Evolutionary conservation across 2,113 vertebrate genomes (phyloP), one percentile per base, ranked within the genome.

Genomic region (Pseudorasbora parva): DNA sequence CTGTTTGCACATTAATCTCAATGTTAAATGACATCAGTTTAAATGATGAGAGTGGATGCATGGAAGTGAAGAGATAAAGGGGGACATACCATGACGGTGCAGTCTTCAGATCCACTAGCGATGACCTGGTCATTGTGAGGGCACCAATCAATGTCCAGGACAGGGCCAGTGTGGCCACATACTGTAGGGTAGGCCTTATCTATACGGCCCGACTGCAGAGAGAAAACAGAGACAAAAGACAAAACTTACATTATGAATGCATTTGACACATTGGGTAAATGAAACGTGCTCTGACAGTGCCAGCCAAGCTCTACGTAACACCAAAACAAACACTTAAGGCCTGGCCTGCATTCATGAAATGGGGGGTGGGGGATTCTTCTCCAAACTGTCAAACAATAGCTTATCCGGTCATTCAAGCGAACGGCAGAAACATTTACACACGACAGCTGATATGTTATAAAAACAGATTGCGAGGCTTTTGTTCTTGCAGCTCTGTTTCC

Each of bases 71-170:
- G 17, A 68, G 37, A 41, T 8, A 37, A 76, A 30, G 8, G 8
- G 8, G 19, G 6, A 15, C 93, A 94, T 91, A 99, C 98, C 98
- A 98, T 98, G 77, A 99, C 95, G 0, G 96, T 96, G 94, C 97
- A 98, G 92, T 99, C 98, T 91, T 99, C 98, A 0, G 98, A 98
- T 71, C 96, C 96, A 0, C 98, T 99, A 93, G 98, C 98, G 2
- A 99, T 97, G 84, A 99, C 95, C 19, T 98, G 96, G 87, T 99
- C 98, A 0, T 98, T 97, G 79, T 99, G 97, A 41, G 97, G 98
- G 85, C 97, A 99, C 98, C 98, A 99, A 17, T 99, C 97, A 6
- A 99, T 98, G 92, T 99, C 98, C 66, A 99, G 92, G 92, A 99
- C 98, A 0, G 97, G 97, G 56, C 97, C 97, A 2, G 97, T 99